Conservation (phyloP, 2,797 vertebrate genomes). For the Pagetopsis macropterus region DNA sequence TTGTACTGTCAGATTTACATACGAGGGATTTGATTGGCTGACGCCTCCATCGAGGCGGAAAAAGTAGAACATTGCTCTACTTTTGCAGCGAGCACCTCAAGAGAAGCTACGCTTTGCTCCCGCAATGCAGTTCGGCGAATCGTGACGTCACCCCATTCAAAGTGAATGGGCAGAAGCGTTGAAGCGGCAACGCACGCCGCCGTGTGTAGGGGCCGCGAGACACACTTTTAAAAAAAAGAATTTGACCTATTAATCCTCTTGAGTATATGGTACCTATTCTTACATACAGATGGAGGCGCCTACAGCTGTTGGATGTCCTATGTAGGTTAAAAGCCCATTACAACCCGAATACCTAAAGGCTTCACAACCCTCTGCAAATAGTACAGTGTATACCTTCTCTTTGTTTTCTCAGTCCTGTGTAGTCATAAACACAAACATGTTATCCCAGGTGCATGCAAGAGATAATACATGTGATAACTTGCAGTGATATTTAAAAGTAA, state of each 20-base stretch:
- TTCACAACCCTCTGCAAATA: conserved; percentile 33
- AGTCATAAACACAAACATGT: conserved; percentile 13
- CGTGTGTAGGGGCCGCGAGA: not conserved
- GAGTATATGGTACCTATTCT: conserved; percentile 52
- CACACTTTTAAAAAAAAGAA: conserved; percentile 19
- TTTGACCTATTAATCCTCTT: conserved; percentile 64
- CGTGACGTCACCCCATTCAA: too few species aligned
- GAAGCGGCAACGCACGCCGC: too few species aligned
- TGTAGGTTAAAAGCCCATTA: conserved; percentile 60
- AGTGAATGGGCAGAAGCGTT: too few species aligned
- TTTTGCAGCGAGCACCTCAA: too few species aligned
- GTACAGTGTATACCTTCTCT: not conserved
- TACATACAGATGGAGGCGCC: conserved; percentile 27
- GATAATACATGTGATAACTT: conserved; percentile 11
- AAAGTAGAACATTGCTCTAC: too few species aligned
- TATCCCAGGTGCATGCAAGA: conserved; percentile 14
- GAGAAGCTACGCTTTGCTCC: too few species aligned
- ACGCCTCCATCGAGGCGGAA: too few species aligned
- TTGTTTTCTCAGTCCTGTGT: conserved; percentile 16
- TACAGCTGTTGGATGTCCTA: conserved; percentile 42
- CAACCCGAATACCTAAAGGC: conserved; percentile 7
- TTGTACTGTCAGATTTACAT: too few species aligned
- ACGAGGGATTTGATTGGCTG: too few species aligned
- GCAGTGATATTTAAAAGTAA: conserved; percentile 3
- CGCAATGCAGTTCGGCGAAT: too few species aligned